These are phyloP conservation scores for Diglossa cyanea DNA, from an alignment of 2,797 vertebrate species.

Conservation along the genomic window DNA sequence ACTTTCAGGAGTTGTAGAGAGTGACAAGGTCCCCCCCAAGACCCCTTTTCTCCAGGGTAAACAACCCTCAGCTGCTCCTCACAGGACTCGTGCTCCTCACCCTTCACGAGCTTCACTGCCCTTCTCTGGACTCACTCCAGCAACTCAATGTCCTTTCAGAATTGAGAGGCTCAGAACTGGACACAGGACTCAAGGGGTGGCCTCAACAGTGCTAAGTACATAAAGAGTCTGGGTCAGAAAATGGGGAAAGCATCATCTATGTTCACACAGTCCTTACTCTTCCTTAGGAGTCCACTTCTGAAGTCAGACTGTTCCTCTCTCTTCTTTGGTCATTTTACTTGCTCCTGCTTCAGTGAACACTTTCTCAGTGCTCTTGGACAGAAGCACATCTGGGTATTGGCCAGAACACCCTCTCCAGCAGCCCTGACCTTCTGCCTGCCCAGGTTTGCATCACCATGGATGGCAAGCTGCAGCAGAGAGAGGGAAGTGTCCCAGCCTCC, in stretches of 20 bases:
- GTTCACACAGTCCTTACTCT: not conserved
- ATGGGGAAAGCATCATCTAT: fast-evolving
- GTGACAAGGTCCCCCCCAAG: fast-evolving
- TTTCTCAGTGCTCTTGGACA: not conserved
- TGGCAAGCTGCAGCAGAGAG: not conserved
- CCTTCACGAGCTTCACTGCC: not conserved
- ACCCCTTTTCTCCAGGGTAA: not conserved
- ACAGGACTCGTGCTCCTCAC: not conserved
- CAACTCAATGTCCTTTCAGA: not conserved
- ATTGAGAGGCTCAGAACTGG: not conserved
- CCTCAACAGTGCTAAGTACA: not conserved
- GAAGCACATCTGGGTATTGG: not conserved
- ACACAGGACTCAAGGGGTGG: fast-evolving
- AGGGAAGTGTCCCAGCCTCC: not conserved
- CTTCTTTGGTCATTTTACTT: not conserved
- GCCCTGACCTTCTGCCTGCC: not conserved
- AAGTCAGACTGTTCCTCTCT: not conserved
- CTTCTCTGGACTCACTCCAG: not conserved
- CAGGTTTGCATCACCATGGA: fast-evolving
- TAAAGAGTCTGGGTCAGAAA: not conserved
- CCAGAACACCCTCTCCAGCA: not conserved
- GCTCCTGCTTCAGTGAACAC: not conserved
- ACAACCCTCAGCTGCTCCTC: not conserved
- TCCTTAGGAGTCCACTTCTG: not conserved
- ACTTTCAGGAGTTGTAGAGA: not conserved